A percentile compares a stretch with the other conserved stretches of the same genome.
These are phyloP conservation scores for Dascillus cervinus DNA, from an alignment of 2,888 invertebrate genomes.

Conservation along the genomic window DNA sequence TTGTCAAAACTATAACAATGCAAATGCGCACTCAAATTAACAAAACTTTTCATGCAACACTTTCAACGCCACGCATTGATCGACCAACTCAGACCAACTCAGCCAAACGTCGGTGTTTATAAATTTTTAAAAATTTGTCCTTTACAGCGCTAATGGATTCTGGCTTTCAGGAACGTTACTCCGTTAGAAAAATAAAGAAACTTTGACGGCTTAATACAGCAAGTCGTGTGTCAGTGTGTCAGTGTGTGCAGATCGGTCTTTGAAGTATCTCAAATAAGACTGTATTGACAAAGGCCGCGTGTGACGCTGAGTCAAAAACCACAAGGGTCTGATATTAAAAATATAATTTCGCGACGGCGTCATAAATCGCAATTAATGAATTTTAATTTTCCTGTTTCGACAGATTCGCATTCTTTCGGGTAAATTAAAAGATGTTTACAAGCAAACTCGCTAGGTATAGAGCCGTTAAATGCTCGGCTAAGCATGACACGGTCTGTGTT, in stretches of 20 bases:
- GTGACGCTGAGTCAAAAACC: constrained; percentile 33
- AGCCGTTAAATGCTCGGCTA: constrained; percentile 19
- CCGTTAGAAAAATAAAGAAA: constrained; percentile 12
- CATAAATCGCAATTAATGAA: neutral
- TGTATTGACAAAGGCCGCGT: constrained; percentile 35
- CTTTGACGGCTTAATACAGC: constrained; percentile 22
- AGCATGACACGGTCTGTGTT: constrained; percentile 20
- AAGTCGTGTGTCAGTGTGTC: constrained; percentile 22
- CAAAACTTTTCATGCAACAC: too few relatives aligned
- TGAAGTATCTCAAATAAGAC: constrained; percentile 32
- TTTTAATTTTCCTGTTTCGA: neutral
- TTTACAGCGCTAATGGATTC: too few relatives aligned
- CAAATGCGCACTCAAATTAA: too few relatives aligned
- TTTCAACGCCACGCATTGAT: too few relatives aligned
- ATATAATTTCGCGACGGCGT: constrained; percentile 7
- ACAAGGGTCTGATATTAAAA: constrained; percentile 21
- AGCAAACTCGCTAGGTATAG: constrained; percentile 6
- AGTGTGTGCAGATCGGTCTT: constrained; percentile 22
- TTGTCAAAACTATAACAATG: too few relatives aligned
- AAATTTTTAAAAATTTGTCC: too few relatives aligned
- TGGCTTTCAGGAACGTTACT: too few relatives aligned
- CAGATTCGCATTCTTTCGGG: neutral
- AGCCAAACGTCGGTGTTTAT: too few relatives aligned
- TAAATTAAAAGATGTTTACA: neutral
- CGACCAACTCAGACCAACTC: too few relatives aligned